Evolutionary conservation across 2,888 invertebrate species (phyloP), one percentile per base, ranked within the genome.

Genomic region (Tenthredo livida): DNA sequence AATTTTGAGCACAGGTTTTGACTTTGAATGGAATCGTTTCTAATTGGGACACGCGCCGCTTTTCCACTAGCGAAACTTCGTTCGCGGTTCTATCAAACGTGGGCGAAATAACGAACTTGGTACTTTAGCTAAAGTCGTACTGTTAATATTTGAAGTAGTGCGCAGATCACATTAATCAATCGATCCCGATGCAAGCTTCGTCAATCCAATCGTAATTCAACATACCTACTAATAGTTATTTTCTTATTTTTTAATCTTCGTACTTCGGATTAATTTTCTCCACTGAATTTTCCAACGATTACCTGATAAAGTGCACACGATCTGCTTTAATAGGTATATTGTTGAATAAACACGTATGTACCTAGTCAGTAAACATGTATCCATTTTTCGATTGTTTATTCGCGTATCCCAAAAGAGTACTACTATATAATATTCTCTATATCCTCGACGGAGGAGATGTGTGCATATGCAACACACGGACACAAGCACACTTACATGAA

Each of bases 81-180:
- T 2, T 29, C 33, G 21, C 15, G 72, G 40, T 0, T 73, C 17
- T 21, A 73, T 73, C 72, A 40, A 73, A 73, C 72, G 40, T n/a
- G 21, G 72, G 40, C 40, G 25, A 73, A 73, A 73, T 43, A 73
- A 73, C 73, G 73, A 73, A 73, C 73, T 21, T 73, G 73, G 73
- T 43, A 43, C 40, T 43, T 43, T 43, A 73, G 40, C 1, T 17
- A 17, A 61, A 1, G 21, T 70, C 29, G 25, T 25, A 73, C 21
- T 40, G 43, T 70, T 70, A 37, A 73, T 10, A 73, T 43, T 73
- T 73, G 4, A 43, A 43, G n/a, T 43, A 67, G 67, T 33, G n/a
- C 67, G 67, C 10, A 15, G 65, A 10, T 67, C 65, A 33, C 15
- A 29, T 9, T 5, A 4, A 33, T 67, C 65, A 37, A 37, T 7